Percentiles rank a stretch among this genome's conserved stretches.
These are phyloP conservation scores for Caenorhabditis sinica DNA, from an alignment of 2,888 invertebrate species.

Conservation along the genomic window DNA sequence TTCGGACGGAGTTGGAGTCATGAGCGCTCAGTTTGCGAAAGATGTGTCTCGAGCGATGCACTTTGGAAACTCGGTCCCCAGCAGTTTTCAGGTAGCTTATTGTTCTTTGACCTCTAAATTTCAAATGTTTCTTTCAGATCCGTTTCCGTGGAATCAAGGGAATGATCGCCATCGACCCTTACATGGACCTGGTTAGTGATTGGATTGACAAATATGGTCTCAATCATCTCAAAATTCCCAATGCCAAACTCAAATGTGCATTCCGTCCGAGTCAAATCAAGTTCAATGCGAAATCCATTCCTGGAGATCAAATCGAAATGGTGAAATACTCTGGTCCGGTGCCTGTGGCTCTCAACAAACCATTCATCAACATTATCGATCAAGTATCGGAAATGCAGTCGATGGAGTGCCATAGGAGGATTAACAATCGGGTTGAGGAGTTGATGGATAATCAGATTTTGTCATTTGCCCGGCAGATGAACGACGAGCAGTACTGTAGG, in stretches of 20 bases:
- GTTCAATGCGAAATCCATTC: slow-evolving; percentile 38
- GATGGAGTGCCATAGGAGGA: slow-evolving; percentile 68
- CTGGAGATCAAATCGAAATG: slow-evolving; percentile 72
- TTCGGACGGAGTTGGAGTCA: slow-evolving; percentile 79
- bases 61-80: slow-evolving; percentile 41
- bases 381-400: slow-evolving; percentile 77
- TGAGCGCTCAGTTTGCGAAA: slow-evolving; percentile 59
- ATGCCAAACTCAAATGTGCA: slow-evolving; percentile 3
- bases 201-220: slow-evolving; percentile 11
- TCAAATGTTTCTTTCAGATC: slow-evolving; percentile 69
- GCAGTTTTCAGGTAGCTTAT: slow-evolving; percentile 54
- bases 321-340: slow-evolving; percentile 80
- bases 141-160: slow-evolving; percentile 83
- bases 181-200: slow-evolving; percentile 69
- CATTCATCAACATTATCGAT: slow-evolving; percentile 83
- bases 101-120: not conserved
- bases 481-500: slow-evolving; percentile 72
- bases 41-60: slow-evolving; percentile 23
- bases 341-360: slow-evolving; percentile 82
- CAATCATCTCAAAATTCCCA: not conserved
- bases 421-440: slow-evolving; percentile 76
- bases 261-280: slow-evolving; percentile 56
- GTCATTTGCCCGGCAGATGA: slow-evolving; percentile 71
- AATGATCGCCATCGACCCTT: slow-evolving; percentile 78
- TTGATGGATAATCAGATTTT: slow-evolving; percentile 77